phyloP scores from a whole-genome alignment of 2,888 invertebrate genomes.

The Callimorpha dominula region DNA sequence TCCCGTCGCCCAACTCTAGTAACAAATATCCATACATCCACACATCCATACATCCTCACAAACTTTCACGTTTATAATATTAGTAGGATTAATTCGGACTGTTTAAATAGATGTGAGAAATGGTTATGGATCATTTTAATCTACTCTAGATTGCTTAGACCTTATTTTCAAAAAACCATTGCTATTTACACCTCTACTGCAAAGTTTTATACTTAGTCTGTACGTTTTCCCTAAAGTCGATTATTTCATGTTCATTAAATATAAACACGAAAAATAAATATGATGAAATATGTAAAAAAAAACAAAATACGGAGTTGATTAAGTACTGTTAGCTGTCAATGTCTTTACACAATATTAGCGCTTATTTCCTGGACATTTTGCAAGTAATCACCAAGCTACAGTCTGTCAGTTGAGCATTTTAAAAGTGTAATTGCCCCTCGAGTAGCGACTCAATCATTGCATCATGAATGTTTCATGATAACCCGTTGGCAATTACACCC shows the following conservation, averaged over 20 bases:
- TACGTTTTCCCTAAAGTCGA: too few species aligned
- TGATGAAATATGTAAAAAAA: neutral
- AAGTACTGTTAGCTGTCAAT: slow-evolving; percentile 22
- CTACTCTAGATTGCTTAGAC: neutral
- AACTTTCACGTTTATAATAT: too few species aligned
- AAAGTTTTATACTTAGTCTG: neutral
- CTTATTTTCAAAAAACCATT: neutral
- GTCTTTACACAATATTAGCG: slow-evolving; percentile 33
- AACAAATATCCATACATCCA: too few species aligned
- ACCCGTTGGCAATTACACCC: slow-evolving; percentile 70
- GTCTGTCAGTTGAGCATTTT: slow-evolving; percentile 56
- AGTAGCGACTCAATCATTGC: slow-evolving; percentile 74
- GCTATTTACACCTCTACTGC: neutral
- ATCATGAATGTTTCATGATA: slow-evolving; percentile 80
- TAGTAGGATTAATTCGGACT: too few species aligned
- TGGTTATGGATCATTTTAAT: neutral
- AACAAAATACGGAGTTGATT: neutral
- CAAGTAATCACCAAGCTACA: slow-evolving; percentile 48
- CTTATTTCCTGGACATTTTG: slow-evolving; percentile 42
- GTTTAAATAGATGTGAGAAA: too few species aligned
- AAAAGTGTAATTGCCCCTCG: slow-evolving; percentile 62
- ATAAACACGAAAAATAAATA: neutral
- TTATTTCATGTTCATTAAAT: neutral
- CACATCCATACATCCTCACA: too few species aligned
- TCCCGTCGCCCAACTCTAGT: too few species aligned